Evolutionary conservation across 2,113 vertebrate species (phyloP), one percentile per base, ranked within the genome.

Genomic region (Ceyx margarethae): DNA sequence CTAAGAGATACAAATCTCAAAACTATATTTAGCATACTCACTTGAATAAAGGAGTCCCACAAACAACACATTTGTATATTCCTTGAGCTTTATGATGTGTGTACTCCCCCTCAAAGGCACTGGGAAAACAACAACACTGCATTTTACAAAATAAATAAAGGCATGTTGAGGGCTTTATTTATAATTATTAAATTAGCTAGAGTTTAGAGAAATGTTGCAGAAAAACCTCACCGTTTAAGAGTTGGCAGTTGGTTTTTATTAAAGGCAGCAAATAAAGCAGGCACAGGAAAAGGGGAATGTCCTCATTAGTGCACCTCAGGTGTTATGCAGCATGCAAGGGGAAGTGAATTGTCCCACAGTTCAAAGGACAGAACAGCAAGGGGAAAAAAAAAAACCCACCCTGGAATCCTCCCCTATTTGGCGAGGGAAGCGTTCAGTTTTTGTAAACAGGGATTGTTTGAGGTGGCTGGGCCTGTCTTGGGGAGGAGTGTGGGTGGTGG

Each of bases 31-130:
- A 74, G 81, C 46, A 87, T 87, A 98, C 98, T 98, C 96, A 99
- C 99, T 95, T 98, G 97, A 99, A 99, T 75, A 99, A 97, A 60
- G 97, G 97, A 43, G 98, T 87, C 50, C 98, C 98, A 78, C 99
- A 99, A 87, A 99, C 99, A 57, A 99, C 98, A 97, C 99, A 99
- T 25, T 97, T 97, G 97, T 99, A 99, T 79, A 96, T 98, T 78
- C 99, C 99, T 56, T 98, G 96, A 64, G 98, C 98, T 97, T 99
- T 99, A 71, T 98, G 97, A 91, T 98, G 91, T 15, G 97, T 98
- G 66, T 98, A 98, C 95, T 98, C 98, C 93, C 99, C 99, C 64
- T 98, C 97, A 96, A 99, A 99, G 94, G 99, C 99, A 97, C 99
- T 99, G 94, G 89, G 85, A 95, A 95, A 95, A 97, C 73, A 95